Evolutionary conservation across 2,888 invertebrate genomes (phyloP).

Genomic region (Allophyes oxyacanthae): DNA sequence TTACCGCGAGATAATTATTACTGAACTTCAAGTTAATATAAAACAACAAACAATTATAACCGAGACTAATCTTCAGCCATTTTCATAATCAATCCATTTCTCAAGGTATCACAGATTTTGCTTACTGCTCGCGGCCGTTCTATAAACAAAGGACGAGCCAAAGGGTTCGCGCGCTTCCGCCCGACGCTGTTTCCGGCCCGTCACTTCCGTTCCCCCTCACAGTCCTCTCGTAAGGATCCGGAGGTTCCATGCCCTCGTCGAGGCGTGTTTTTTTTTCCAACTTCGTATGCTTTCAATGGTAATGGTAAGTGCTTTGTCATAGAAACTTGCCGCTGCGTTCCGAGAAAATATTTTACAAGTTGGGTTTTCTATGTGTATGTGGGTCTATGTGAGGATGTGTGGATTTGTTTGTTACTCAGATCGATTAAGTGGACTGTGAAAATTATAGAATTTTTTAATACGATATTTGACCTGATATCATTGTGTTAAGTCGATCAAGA

Average conservation of each 20-base stretch:
- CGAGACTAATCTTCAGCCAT: slow-evolving; percentile 15
- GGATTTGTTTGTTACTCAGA: not conserved
- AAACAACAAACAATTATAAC: no score
- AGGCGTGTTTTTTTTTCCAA: slow-evolving; percentile 59
- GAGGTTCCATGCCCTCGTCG: slow-evolving; percentile 55
- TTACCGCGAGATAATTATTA: no score
- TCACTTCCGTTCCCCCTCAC: slow-evolving; percentile 61
- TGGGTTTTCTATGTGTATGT: slow-evolving; percentile 11
- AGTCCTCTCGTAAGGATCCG: slow-evolving; percentile 55
- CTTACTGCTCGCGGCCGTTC: slow-evolving; percentile 43
- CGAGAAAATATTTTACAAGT: slow-evolving; percentile 27
- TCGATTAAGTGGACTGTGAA: not conserved
- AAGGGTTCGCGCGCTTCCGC: slow-evolving; percentile 83
- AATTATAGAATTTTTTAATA: no score
- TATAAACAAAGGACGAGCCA: slow-evolving; percentile 81
- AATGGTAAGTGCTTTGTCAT: slow-evolving; percentile 70
- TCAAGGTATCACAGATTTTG: slow-evolving; percentile 29
- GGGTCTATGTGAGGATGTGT: slow-evolving; percentile 5
- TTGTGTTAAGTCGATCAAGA: no score
- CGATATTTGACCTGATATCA: no score
- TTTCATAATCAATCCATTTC: slow-evolving; percentile 12
- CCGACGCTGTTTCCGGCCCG: slow-evolving; percentile 80
- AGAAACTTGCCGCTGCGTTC: slow-evolving; percentile 40
- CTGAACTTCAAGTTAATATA: no score
- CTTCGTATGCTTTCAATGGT: slow-evolving; percentile 65